phyloP scores from a whole-genome alignment of 2,113 vertebrate genomes.

The Silurus meridionalis region DNA sequence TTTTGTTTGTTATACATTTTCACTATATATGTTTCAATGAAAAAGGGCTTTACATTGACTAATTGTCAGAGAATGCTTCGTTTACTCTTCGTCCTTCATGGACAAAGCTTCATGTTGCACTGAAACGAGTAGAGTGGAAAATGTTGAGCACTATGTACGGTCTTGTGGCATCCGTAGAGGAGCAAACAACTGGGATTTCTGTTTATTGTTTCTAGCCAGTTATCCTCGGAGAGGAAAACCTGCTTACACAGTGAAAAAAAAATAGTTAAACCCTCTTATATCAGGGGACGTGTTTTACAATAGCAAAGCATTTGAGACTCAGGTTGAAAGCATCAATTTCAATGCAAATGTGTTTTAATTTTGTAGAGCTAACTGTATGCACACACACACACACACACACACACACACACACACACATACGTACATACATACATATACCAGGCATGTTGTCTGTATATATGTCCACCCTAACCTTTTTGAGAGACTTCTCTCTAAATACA shows the following conservation, averaged over 20 bases:
- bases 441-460: neutral
- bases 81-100: neutral
- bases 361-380: neutral
- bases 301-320: neutral
- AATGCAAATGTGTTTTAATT: neutral
- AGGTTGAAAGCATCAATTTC: neutral
- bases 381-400: neutral
- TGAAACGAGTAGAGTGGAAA: neutral
- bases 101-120: neutral
- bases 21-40: neutral
- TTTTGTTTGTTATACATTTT: neutral
- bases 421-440: neutral
- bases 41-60: neutral
- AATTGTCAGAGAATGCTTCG: neutral
- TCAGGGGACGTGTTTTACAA: neutral
- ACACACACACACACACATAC: neutral
- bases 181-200: constrained; percentile 1
- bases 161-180: neutral
- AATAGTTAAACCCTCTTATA: neutral
- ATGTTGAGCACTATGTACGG: neutral
- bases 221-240: neutral
- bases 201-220: constrained; percentile 14
- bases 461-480: neutral
- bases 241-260: constrained; percentile 16
- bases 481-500: neutral